Base-by-base conservation (phyloP, 2,797 vertebrate genomes). In the Geotrypetes seraphini region DNA sequence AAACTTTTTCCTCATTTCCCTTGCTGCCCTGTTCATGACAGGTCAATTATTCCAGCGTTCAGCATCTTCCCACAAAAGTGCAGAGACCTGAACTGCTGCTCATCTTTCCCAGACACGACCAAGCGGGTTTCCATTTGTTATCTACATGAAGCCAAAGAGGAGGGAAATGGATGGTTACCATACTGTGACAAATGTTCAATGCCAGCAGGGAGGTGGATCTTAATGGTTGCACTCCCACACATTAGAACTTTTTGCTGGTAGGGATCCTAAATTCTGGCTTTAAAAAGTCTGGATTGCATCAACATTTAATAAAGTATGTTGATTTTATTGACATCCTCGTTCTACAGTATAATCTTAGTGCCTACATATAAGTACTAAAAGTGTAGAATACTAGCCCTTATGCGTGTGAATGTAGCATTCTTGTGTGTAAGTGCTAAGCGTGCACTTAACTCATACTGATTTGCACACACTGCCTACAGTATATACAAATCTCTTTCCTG, bases 31-130 rank as follows among this genome's bases (percentile, higher is more conserved):
- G 74, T 86, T 80, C 68, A 79, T 87, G 90, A 93, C 87, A 93
- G 88, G 83, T 90, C 90, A 90, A 87, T 94, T 90, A 92, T 79
- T 88, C 71, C 63, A 57, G 38, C 36, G 50, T 35, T 78, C 63
- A 61, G 66, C 53, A 50, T 41, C 66, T 66, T 57, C 60, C 64
- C 56, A 49, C 27, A 50, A 57, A 67, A 60, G 63, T 50, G 65
- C 69, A 65, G 66, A 68, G 60, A 66, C 49, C 59, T 66, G 85
- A 83, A 88, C 84, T 64, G 42, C 70, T 55, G 71, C 80, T 84
- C 83, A 88, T 89, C 76, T 69, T 78, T 83, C 75, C 72, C 39
- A 55, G 61, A 60, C 25, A 29, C 47, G 67, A 68, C 52, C 66
- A 66, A 74, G 60, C 71, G 39, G 60, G 71, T 78, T 81, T 81